Evolutionary conservation across 2,797 vertebrate genomes (phyloP).

Genomic region (Luscinia luscinia): DNA sequence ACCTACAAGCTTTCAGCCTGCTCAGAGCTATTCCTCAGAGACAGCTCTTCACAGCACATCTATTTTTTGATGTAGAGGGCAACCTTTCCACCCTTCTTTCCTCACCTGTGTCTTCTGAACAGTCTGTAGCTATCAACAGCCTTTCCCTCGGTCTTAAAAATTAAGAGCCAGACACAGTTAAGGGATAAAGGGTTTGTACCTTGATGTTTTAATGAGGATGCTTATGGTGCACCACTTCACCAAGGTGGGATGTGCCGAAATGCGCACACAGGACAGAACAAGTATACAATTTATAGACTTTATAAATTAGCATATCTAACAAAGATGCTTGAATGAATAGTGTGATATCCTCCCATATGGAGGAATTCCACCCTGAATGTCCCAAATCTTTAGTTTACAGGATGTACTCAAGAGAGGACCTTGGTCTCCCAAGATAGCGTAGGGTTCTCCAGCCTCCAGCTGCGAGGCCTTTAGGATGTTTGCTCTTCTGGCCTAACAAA

Average conservation of each 20-base stretch:
- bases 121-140: background rate
- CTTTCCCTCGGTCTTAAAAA: too few species aligned
- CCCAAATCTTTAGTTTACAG: background rate
- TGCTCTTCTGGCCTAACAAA: too few species aligned
- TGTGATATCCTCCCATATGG: background rate
- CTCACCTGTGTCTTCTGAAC: background rate
- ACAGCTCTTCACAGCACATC: background rate
- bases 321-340: too few species aligned
- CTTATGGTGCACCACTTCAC: fast-evolving
- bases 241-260: fast-evolving
- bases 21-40: background rate
- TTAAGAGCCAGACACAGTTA: background rate
- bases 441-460: background rate
- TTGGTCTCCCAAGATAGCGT: background rate
- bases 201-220: background rate
- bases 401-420: background rate
- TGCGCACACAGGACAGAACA: fast-evolving
- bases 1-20: background rate
- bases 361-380: background rate
- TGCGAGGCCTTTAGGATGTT: background rate
- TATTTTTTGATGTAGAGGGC: background rate
- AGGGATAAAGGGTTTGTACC: background rate
- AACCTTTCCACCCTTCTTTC: background rate
- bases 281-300: background rate
- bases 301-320: background rate